phyloP scores from a whole-genome alignment of 1,140 invertebrate species.

The Whitmania pigra region DNA sequence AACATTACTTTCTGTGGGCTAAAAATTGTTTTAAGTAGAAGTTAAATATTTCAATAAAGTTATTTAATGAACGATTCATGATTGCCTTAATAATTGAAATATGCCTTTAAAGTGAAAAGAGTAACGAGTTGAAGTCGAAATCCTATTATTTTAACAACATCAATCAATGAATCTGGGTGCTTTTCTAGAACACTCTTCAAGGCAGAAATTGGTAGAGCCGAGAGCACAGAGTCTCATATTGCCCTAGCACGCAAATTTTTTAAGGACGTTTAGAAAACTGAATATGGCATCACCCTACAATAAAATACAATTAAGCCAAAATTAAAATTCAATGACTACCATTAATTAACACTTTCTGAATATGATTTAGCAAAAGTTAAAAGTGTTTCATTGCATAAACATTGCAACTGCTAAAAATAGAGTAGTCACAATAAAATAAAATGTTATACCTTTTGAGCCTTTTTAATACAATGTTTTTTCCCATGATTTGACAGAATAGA shows the following conservation, averaged over 20 bases:
- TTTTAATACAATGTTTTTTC: constrained; percentile 61
- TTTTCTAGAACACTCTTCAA: constrained; percentile 50
- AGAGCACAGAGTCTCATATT: constrained; percentile 35
- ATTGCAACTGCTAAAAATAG: not conserved
- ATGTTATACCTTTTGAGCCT: constrained; percentile 42
- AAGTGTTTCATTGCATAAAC: not conserved
- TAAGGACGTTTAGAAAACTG: constrained; percentile 86
- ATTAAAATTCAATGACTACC: too few species aligned
- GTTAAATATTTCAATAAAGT: too few species aligned
- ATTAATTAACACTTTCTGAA: not conserved
- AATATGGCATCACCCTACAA: constrained; percentile 86
- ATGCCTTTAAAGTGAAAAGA: constrained; percentile 92
- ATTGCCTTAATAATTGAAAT: too few species aligned
- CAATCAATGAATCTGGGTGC: constrained; percentile 83
- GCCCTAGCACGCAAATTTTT: constrained; percentile 84
- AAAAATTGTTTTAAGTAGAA: too few species aligned
- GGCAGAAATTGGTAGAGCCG: constrained; percentile 37
- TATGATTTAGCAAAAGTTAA: not conserved
- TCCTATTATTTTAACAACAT: constrained; percentile 93
- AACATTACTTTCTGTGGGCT: too few species aligned
- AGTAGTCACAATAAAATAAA: not conserved
- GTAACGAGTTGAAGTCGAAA: constrained; percentile 92
- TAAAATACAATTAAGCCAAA: constrained; percentile 35
- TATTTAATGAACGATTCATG: too few species aligned
- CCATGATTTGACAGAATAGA: constrained; percentile 63